A percentile compares a stretch with the other conserved stretches of the same genome.
These are phyloP conservation scores for Nyctibius bracteatus DNA, from an alignment of 2,113 vertebrate species.

Conservation along the genomic window DNA sequence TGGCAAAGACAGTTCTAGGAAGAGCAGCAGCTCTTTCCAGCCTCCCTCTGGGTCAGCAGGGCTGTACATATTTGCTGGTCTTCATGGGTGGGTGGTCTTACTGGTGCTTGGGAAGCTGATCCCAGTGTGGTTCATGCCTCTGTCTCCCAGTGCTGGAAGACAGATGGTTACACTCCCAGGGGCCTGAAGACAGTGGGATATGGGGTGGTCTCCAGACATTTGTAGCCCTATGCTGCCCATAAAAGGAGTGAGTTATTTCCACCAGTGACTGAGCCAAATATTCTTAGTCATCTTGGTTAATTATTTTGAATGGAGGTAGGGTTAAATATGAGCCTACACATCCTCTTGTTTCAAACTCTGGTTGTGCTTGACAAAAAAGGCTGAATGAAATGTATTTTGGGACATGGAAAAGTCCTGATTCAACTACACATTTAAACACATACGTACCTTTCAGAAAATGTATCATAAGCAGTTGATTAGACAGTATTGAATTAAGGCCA, in stretches of 20 bases:
- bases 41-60: not conserved
- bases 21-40: not conserved
- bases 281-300: not conserved
- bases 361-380: not conserved
- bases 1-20: not conserved
- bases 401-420: not conserved
- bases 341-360: not conserved
- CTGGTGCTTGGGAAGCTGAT: not conserved
- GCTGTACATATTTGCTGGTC: not conserved
- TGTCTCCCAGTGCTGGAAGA: not conserved
- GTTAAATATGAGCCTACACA: not conserved
- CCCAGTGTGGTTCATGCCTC: not conserved
- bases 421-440: not conserved
- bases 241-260: not conserved
- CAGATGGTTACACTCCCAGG: fast-evolving
- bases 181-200: not conserved
- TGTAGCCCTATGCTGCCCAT: not conserved
- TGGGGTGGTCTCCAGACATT: not conserved
- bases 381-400: not conserved
- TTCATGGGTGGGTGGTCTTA: fast-evolving
- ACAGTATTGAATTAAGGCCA: not conserved
- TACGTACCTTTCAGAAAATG: not conserved
- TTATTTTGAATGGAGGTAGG: not conserved
- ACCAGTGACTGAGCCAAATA: not conserved
- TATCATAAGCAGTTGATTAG: not conserved